Base-by-base conservation (phyloP, 1,140 invertebrate genomes). In the Galleria mellonella region DNA sequence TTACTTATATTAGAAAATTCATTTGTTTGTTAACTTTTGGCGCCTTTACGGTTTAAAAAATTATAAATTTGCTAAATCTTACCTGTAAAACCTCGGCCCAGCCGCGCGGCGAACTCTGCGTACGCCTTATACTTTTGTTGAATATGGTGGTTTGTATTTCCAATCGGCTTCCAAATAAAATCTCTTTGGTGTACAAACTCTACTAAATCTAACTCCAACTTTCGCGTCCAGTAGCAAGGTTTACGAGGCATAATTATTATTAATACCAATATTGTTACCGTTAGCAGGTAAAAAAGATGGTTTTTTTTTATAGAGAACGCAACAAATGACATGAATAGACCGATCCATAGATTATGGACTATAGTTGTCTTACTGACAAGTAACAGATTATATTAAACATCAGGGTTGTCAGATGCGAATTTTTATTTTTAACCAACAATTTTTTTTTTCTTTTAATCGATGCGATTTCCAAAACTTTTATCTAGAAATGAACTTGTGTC, bases 101-200 rank as follows among this genome's bases (percentile, higher is more conserved):
- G 40, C 11, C 53, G 64, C 2, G 81, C 64, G 17, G 81, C 81
- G 44, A 84, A 81, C 43, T 83, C 81, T 3, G 81, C 78, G 33
- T 79, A 84, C 9, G 78, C 81, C 39, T 74, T 82, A 37, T 85
- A 83, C 51, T 85, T 85, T 30, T 76, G 75, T 15, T 82, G 72
- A 31, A 85, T 83, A 12, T 78, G 66, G 53, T 85, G 75, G 48
- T 83, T 85, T 2, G 78, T 83, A 27, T 85, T 83, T 1, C 75
- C 75, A 9, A 61, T 40, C 0, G 76, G 66, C 17, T 77, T 79
- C 78, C 78, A 85, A 45, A 85, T 71, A 17, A 69, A 81, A 11
- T 85, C 76, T 45, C 69, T 53, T 52, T 70, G 47, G 2, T 57
- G 68, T 15, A 85, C 63, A 35, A 76, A 82, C 5, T 79, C 70